Conservation (phyloP, 2,113 vertebrate genomes). For the Ophiodon elongatus region DNA sequence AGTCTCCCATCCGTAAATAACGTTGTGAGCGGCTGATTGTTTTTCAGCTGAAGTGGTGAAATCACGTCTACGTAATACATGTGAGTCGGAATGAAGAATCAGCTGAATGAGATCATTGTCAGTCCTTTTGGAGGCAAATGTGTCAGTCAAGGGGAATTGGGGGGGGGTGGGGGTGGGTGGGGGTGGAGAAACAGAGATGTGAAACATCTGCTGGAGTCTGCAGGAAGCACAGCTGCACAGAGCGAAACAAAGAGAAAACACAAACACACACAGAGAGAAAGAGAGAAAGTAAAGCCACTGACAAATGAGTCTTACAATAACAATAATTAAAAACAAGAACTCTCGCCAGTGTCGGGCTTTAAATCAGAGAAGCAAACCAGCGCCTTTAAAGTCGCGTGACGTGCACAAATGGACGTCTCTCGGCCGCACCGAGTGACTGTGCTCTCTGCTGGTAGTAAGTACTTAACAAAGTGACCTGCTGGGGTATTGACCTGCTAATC, state of each 20-base stretch:
- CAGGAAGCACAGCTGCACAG: constrained; percentile 55
- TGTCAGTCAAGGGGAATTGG: constrained; percentile 19
- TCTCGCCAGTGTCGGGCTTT: not conserved
- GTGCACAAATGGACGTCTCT: constrained; percentile 32
- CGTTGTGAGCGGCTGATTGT: not conserved
- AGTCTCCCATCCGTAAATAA: constrained; percentile 7
- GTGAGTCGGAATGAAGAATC: not conserved
- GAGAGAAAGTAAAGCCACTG: not conserved
- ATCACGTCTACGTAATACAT: not conserved
- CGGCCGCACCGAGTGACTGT: constrained; percentile 24
- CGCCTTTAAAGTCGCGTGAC: constrained; percentile 7
- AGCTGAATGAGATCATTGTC: constrained; percentile 37
- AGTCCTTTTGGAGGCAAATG: constrained; percentile 31
- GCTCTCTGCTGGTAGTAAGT: constrained; percentile 66
- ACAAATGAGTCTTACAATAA: not conserved
- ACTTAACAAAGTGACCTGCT: constrained; percentile 73
- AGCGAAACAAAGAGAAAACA: constrained; percentile 4
- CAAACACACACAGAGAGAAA: not conserved
- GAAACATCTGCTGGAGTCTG: constrained; percentile 59
- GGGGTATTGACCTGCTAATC: constrained; percentile 79
- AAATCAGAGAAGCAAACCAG: constrained; percentile 4
- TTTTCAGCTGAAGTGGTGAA: not conserved
- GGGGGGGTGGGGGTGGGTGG: not conserved
- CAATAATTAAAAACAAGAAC: not conserved
- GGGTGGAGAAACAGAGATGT: constrained; percentile 41